phyloP scores from a whole-genome alignment of 2,888 invertebrate genomes.

The Drosophila lutescens region DNA sequence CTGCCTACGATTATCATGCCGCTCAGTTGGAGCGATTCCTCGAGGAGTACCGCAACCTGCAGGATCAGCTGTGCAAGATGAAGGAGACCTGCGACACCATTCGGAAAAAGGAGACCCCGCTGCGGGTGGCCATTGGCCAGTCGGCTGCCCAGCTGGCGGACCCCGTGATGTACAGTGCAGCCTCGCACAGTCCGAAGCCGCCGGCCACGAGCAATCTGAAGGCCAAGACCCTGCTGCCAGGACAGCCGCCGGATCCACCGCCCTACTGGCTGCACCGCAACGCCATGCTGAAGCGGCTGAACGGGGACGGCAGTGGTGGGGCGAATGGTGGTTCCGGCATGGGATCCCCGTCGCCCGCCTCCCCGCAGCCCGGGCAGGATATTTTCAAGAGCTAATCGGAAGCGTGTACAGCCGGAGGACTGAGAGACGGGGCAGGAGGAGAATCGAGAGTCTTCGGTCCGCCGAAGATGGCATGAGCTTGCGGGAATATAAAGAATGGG shows the following conservation, averaged over 20 bases:
- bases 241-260: constrained; percentile 84
- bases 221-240: constrained; percentile 85
- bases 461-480: constrained; percentile 54
- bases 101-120: constrained; percentile 84
- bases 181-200: constrained; percentile 83
- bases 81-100: constrained; percentile 91
- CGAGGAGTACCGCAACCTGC: constrained; percentile 91
- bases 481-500: constrained; percentile 20
- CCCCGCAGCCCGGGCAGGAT: constrained; percentile 81
- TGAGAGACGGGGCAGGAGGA: constrained; percentile 1
- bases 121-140: constrained; percentile 75
- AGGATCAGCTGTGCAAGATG: constrained; percentile 92
- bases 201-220: constrained; percentile 86
- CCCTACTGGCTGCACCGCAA: constrained; percentile 85
- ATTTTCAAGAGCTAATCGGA: constrained; percentile 86
- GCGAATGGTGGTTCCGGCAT: constrained; percentile 31
- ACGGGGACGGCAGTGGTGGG: constrained; percentile 65
- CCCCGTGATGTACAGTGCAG: constrained; percentile 84
- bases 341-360: constrained; percentile 50
- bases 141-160: constrained; percentile 83
- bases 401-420: constrained; percentile 61
- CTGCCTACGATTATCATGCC: constrained; percentile 90
- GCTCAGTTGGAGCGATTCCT: constrained; percentile 91
- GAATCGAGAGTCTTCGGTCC: constrained; percentile 45
- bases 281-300: constrained; percentile 84